Evolutionary conservation across 2,113 vertebrate genomes (phyloP), one percentile per base, ranked within the genome.

Genomic region (Toxostoma redivivum): DNA sequence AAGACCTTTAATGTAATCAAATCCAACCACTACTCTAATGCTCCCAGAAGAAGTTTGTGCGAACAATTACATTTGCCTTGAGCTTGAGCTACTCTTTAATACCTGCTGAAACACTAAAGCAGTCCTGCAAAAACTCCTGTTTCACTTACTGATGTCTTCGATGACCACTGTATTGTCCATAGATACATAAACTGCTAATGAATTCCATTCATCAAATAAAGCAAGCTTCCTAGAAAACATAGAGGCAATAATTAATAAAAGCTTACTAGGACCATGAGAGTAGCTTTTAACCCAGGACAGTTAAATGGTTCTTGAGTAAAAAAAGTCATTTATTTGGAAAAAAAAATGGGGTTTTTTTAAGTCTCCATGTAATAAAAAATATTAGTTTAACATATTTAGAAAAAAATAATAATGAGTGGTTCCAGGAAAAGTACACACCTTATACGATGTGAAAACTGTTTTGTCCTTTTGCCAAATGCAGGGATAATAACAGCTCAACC

Each of bases 151-250:
- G 96, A 98, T 98, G 95, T 98, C 98, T 97, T 98, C 98, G 70
- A 98, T 98, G 95, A 98, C 98, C 88, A 98, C 98, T 13, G 98
- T 98, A 67, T 98, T 98, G 97, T 98, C 98, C 98, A 98, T 98
- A 31, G 98, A 98, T 51, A 98, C 98, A 94, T 98, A 98, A 95
- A 98, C 98, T 50, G 98, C 98, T 95, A 98, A 92, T 2, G 98
- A 98, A 93, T 98, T 98, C 98, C 98, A 98, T 67, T 98, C 98
- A 54, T 98, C 98, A 98, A 98, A 98, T 88, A 98, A 97, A 95
- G 98, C 98, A 86, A 98, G 98, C 95, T 98, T 98, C 97, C 98
- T 98, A 95, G 47, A 97, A 96, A 97, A 90, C 74, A 97, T 64
- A n/a, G 66, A 87, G 30, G 18, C 30, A 65, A 37, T 54, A 91